Evolutionary conservation across 1,140 invertebrate genomes (phyloP), one percentile per base, ranked within the genome.

Genomic region (Drosophila pseudoananassae): DNA sequence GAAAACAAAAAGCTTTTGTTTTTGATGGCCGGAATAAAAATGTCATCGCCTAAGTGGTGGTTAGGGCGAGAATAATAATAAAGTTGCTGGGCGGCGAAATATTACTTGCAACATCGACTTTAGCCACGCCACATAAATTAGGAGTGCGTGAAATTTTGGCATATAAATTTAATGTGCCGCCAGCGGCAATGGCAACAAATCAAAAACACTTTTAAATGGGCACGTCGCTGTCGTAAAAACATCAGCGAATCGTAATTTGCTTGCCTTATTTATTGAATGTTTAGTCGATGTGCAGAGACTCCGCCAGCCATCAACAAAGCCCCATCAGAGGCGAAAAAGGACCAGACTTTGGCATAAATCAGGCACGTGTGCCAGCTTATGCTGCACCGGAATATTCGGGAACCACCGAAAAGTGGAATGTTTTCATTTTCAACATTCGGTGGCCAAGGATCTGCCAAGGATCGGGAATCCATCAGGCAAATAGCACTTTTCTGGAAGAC

Each of bases 111-210:
- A 63, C 82, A 85, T 74, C 76, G 84, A 78, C 82, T 87, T 76
- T 65, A 51, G 59, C 57, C 57, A 64, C 17, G 82, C 64, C 46
- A 80, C 82, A 85, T 87, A 87, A 85, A 87, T 85, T 87, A 87
- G 69, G 58, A 81, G 81, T 74, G 82, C 77, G 68, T 85, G 78
- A 85, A 88, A 68, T 81, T 68, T 76, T 71, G 69, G 56, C 60
- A 71, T 78, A 87, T 85, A 87, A 87, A 85, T 85, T 78, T 87
- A 87, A 85, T 87, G 76, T 81, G 77, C 81, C 80, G 81, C 55
- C 66, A 66, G 64, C 58, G 56, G 54, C 64, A 65, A 12, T 57
- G 60, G 55, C 51, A 63, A 80, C 76, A 80, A 81, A 81, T 72
- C 65, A 84, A 85, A 85, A 87, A 76, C 74, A 77, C 68, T 82